Evolutionary conservation across 2,113 vertebrate species (phyloP).

Genomic region (Scopus umbretta): DNA sequence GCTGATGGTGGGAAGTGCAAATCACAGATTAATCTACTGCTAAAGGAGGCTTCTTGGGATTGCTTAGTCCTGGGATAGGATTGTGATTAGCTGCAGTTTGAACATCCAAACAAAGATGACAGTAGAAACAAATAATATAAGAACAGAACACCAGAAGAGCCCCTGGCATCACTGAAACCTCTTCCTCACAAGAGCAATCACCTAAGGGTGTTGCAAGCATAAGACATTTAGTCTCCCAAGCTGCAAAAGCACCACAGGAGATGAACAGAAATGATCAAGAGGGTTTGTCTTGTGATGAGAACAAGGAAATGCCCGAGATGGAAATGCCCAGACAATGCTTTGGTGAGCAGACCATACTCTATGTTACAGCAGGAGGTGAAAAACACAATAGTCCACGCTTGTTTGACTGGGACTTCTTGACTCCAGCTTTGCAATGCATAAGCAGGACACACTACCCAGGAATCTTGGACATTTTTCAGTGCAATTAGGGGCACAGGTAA

Average conservation of each 20-base stretch:
- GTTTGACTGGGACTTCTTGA: not conserved
- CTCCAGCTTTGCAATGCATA: not conserved
- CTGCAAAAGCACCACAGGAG: not conserved
- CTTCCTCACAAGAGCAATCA: not conserved
- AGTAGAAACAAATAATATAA: not conserved
- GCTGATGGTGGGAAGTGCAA: not conserved
- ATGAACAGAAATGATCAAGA: not conserved
- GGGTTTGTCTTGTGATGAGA: not conserved
- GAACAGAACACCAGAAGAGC: not conserved
- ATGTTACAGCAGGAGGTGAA: not conserved
- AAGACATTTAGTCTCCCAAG: not conserved
- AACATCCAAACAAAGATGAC: not conserved
- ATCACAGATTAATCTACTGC: not conserved
- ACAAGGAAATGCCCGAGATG: not conserved
- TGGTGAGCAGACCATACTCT: not conserved
- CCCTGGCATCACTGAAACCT: not conserved
- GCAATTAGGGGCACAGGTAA: not conserved
- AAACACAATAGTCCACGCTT: not conserved
- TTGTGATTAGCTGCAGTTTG: not conserved
- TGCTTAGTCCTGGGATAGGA: not conserved
- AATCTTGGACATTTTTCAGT: not conserved
- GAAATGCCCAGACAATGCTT: not conserved
- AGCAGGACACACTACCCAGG: not conserved
- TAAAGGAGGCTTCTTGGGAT: not conserved
- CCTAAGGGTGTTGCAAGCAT: not conserved